phyloP scores from a whole-genome alignment of 2,113 vertebrate species.

The Ctenodactylus gundi region DNA sequence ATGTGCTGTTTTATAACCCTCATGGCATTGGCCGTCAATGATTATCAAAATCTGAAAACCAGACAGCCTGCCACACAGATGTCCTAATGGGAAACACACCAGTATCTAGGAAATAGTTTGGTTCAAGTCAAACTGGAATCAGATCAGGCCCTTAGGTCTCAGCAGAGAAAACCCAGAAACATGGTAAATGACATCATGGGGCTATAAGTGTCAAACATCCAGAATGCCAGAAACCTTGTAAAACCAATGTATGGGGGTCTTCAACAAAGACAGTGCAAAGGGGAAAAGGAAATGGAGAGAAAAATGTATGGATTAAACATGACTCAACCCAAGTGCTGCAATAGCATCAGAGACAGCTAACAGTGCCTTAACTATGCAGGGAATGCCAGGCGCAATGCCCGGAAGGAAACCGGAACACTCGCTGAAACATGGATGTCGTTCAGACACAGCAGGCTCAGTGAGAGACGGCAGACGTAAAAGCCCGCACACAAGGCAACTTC shows the following conservation, averaged over 20 bases:
- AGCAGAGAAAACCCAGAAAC: neutral
- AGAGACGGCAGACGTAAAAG: neutral
- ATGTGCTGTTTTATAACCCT: fast-evolving
- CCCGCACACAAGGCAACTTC: neutral
- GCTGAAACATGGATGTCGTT: fast-evolving
- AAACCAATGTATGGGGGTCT: neutral
- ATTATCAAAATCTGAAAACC: neutral
- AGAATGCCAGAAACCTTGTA: neutral
- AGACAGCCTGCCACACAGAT: neutral
- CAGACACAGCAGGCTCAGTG: neutral
- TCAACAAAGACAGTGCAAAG: neutral
- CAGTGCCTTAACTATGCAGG: fast-evolving
- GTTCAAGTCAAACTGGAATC: neutral
- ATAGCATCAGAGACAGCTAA: neutral
- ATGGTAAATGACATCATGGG: fast-evolving
- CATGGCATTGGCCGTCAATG: neutral
- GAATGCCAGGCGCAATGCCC: fast-evolving
- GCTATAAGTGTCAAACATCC: neutral
- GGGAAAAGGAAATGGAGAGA: neutral
- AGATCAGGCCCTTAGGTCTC: neutral
- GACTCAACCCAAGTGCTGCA: neutral
- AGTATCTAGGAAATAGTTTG: neutral
- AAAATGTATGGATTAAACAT: neutral
- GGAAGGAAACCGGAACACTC: fast-evolving
- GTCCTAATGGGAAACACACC: neutral